Conservation (phyloP, 2,888 invertebrate genomes). For the Plebejus argus region DNA sequence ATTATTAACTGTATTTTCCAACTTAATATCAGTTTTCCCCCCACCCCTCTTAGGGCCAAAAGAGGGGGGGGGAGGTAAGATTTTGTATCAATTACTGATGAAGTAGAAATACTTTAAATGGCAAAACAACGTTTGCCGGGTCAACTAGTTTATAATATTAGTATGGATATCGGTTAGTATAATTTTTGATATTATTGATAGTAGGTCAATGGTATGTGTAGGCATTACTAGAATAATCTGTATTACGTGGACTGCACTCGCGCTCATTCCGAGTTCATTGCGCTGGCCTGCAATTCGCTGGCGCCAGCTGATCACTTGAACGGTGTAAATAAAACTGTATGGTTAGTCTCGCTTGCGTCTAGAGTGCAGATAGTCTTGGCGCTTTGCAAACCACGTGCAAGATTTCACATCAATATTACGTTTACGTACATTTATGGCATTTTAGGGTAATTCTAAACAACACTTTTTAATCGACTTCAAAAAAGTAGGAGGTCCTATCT, state of each 20-base stretch:
- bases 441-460: too few species aligned
- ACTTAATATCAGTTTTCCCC: too few species aligned
- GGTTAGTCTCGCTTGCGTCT: slow-evolving; percentile 19
- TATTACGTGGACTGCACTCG: slow-evolving; percentile 15
- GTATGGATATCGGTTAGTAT: background rate
- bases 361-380: background rate
- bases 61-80: too few species aligned
- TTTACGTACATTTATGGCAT: too few species aligned
- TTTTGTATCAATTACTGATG: too few species aligned
- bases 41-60: too few species aligned
- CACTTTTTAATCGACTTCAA: too few species aligned
- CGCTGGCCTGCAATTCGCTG: slow-evolving; percentile 3
- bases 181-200: background rate
- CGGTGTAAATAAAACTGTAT: slow-evolving; percentile 2
- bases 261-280: slow-evolving; percentile 1
- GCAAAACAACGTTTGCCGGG: too few species aligned
- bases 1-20: too few species aligned
- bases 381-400: background rate
- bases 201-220: slow-evolving; percentile 5
- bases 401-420: background rate
- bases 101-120: too few species aligned
- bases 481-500: too few species aligned
- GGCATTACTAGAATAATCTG: background rate
- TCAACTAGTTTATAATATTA: too few species aligned
- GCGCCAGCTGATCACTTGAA: slow-evolving; percentile 17